Evolutionary conservation across 35 echinoderm and acorn worm species (phyloP).

Genomic region (Holothuria glaberrima): DNA sequence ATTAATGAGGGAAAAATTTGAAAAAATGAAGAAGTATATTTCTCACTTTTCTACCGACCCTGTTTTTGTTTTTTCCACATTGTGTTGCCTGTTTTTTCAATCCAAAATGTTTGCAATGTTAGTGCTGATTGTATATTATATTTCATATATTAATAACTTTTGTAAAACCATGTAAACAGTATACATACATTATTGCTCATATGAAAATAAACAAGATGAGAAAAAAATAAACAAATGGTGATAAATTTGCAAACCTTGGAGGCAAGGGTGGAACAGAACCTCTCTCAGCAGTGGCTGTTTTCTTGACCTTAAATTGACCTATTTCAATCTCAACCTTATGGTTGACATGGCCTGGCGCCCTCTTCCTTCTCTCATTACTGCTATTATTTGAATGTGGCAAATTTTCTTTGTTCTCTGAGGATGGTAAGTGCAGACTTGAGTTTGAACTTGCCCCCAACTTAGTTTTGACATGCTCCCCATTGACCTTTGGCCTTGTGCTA

Average conservation of each 20-base stretch:
- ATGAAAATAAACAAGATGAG: too few relatives aligned
- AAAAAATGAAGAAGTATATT: too few relatives aligned
- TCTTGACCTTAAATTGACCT: constrained; percentile 87
- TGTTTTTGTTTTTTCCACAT: too few relatives aligned
- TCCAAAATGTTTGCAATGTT: too few relatives aligned
- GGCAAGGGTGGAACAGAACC: constrained; percentile 79
- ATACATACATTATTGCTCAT: too few relatives aligned
- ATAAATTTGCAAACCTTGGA: constrained; percentile 80
- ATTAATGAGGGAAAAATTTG: too few relatives aligned
- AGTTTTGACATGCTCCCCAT: not conserved
- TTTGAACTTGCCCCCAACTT: not conserved
- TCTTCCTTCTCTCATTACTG: constrained; percentile 57
- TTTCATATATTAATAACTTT: too few relatives aligned
- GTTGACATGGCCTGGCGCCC: constrained; percentile 87
- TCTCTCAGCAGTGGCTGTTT: constrained; percentile 38
- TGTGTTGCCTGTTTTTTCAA: too few relatives aligned
- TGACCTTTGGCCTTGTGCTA: constrained; percentile 39
- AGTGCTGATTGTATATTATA: too few relatives aligned
- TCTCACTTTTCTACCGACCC: too few relatives aligned
- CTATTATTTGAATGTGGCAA: constrained; percentile 21
- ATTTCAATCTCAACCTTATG: constrained; percentile 97
- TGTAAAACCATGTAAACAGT: too few relatives aligned
- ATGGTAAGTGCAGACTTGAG: not conserved
- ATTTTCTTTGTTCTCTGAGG: constrained; percentile 53
- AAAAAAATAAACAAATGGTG: too few relatives aligned